Evolutionary conservation across 64 coral and sea anemone species (phyloP).

Genomic region (Montipora capricornis): DNA sequence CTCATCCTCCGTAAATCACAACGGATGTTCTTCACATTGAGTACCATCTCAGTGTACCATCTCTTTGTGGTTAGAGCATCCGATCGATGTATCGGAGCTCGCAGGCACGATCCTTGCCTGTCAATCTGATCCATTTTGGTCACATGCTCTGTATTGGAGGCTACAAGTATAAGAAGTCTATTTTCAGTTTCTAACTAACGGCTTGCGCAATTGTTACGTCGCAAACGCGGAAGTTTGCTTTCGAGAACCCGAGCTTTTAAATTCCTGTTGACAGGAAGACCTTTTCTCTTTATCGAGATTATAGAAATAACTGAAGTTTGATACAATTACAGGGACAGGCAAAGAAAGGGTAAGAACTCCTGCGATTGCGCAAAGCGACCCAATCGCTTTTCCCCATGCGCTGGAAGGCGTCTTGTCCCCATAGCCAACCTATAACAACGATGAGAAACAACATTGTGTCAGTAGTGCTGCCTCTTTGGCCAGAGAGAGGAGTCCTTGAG

Average conservation of each 20-base stretch:
- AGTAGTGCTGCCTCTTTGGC: neutral
- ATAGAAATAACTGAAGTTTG: slow-evolving; percentile 97
- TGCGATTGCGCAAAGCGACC: slow-evolving; percentile 85
- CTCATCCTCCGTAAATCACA: too few species aligned
- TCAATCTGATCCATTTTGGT: too few species aligned
- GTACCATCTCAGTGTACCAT: too few species aligned
- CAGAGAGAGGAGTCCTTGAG: too few species aligned
- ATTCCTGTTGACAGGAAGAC: neutral
- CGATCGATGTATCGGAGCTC: too few species aligned
- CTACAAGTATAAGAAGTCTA: too few species aligned
- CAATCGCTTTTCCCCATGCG: slow-evolving; percentile 83
- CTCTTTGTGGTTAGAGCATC: too few species aligned
- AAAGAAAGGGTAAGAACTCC: slow-evolving; percentile 84
- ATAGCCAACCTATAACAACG: slow-evolving; percentile 62
- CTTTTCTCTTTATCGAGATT: slow-evolving; percentile 81
- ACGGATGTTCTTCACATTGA: too few species aligned
- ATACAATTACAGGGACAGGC: slow-evolving; percentile 92
- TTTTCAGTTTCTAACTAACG: too few species aligned
- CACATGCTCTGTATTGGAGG: too few species aligned
- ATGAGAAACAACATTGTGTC: slow-evolving; percentile 4
- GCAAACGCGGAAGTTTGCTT: neutral
- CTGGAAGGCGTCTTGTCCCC: slow-evolving; percentile 85
- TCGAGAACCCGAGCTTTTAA: neutral
- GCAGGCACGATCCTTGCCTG: too few species aligned
- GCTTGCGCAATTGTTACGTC: neutral